Percentiles rank a stretch among this genome's conserved stretches.
Conservation (phyloP, 2,888 invertebrate species). For the Hololepta plana region DNA sequence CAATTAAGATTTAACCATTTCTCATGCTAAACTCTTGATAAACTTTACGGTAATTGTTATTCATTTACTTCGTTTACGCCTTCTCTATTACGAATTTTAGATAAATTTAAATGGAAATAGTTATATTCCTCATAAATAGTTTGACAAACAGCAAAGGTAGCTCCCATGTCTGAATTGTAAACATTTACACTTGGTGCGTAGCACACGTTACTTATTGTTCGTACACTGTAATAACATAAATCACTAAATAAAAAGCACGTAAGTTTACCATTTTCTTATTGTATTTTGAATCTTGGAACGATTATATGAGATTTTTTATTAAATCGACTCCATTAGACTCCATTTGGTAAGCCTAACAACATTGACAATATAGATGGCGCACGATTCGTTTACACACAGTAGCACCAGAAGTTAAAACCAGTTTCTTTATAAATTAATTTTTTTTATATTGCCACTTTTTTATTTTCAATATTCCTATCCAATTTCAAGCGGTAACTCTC, state of each 20-base stretch:
- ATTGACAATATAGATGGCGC: conserved; percentile 74
- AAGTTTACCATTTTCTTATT: conserved; percentile 30
- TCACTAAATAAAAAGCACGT: conserved; percentile 16
- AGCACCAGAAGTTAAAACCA: no score
- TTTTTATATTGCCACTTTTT: no score
- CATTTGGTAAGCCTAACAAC: conserved; percentile 45
- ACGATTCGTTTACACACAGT: no score
- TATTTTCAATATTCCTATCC: no score
- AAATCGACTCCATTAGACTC: conserved; percentile 45
- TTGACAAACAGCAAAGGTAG: conserved; percentile 30
- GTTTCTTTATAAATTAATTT: no score
- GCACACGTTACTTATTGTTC: no score
- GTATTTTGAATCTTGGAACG: conserved; percentile 27
- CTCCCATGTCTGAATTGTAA: conserved; percentile 32
- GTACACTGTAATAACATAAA: conserved; percentile 19
- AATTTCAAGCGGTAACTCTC: no score
- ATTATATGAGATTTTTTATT: conserved; percentile 44
- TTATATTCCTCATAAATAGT: conserved; percentile 20
- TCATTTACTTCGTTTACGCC: no score
- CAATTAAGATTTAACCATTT: no score
- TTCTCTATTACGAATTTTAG: no score
- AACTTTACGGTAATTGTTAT: no score
- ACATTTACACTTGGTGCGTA: conserved; percentile 25
- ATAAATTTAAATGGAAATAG: conserved; percentile 6
- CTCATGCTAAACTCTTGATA: no score